Base-by-base conservation (phyloP, 2,113 vertebrate genomes). In the Ameiurus melas region DNA sequence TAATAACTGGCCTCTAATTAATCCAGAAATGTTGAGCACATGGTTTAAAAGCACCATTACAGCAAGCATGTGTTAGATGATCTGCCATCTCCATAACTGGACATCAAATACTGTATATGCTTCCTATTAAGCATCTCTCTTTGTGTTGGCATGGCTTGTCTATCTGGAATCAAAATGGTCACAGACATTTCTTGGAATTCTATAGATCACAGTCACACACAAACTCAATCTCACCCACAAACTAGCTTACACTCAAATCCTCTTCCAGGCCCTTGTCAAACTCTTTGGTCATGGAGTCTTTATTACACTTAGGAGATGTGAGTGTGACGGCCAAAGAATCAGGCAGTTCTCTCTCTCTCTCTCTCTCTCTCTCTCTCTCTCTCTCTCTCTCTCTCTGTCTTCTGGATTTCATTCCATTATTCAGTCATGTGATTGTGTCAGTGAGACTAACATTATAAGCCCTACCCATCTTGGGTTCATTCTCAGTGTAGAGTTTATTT, bases 191-290 rank as follows among this genome's bases (percentile, higher is more conserved):
- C 43, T 27, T 20, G 53, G 19, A 70, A 43, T 85, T 84, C 7
- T 58, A 27, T 33, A 80, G 83, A 88, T 90, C 88, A 83, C 66
- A 90, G 62, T 83, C 83, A 85, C 81, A 70, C 83, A 73, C 79
- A 86, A 80, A 81, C 64, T 58, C 75, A 53, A 10, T 87, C 86
- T 84, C 66, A 47, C 60, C 57, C 85, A 87, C 75, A 85, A 66
- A 86, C 62, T 20, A 30, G 17, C 33, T 80, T 62, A 73, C 25
- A 58, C 85, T 86, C 73, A 89, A 39, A 88, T 80, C 68, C 70
- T 27, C 51, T 85, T 87, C 79, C 90, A 89, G 78, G 66, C 22
- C n/a, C 85, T 73, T 89, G 82, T 90, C 85, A 91, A 86, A 86
- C 83, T 85, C 79, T 86, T 89, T 89, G 71, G 89, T 84, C 71